A percentile compares a stretch with the other conserved stretches of the same genome.
These are phyloP conservation scores for Drosophila picticornis DNA, from an alignment of 2,888 invertebrate species.

Conservation along the genomic window DNA sequence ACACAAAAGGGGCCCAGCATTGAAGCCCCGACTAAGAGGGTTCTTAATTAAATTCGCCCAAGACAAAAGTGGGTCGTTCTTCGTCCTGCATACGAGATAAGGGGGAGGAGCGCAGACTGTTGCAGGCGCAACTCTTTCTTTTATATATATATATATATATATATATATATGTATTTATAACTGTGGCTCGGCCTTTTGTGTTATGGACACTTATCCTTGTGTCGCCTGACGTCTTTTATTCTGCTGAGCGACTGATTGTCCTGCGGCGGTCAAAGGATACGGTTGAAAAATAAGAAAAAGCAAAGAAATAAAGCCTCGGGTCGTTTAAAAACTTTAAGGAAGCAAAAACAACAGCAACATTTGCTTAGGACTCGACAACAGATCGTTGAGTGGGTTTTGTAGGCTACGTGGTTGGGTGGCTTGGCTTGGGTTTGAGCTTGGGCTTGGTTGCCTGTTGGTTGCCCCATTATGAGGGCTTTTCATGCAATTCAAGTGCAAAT, in stretches of 20 bases:
- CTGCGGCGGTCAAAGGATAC: slow-evolving; percentile 75
- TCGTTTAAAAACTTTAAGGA: slow-evolving; percentile 48
- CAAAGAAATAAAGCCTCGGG: slow-evolving; percentile 30
- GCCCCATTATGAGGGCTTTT: slow-evolving; percentile 51
- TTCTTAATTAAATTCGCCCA: slow-evolving; percentile 78
- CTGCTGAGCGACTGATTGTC: slow-evolving; percentile 67
- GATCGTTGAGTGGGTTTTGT: background rate
- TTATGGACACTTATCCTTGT: slow-evolving; percentile 69
- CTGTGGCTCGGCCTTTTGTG: slow-evolving; percentile 59
- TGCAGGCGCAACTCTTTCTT: slow-evolving; percentile 12
- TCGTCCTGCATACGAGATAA: slow-evolving; percentile 21
- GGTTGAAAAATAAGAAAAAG: slow-evolving; percentile 17
- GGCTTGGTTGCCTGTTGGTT: background rate
- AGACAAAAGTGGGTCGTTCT: slow-evolving; percentile 65
- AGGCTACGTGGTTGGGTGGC: background rate
- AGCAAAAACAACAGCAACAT: slow-evolving; percentile 28
- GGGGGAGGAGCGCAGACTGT: background rate
- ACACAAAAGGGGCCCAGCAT: slow-evolving; percentile 54
- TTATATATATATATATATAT: slow-evolving; percentile 8
- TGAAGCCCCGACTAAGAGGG: slow-evolving; percentile 64
- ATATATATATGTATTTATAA: slow-evolving; percentile 8
- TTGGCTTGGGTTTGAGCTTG: background rate
- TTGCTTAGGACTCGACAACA: slow-evolving; percentile 61
- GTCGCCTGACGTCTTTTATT: slow-evolving; percentile 55
- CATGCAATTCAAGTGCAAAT: slow-evolving; percentile 77